phyloP scores from a whole-genome alignment of 2,888 invertebrate genomes.

The Chromoteleia sp. region DNA sequence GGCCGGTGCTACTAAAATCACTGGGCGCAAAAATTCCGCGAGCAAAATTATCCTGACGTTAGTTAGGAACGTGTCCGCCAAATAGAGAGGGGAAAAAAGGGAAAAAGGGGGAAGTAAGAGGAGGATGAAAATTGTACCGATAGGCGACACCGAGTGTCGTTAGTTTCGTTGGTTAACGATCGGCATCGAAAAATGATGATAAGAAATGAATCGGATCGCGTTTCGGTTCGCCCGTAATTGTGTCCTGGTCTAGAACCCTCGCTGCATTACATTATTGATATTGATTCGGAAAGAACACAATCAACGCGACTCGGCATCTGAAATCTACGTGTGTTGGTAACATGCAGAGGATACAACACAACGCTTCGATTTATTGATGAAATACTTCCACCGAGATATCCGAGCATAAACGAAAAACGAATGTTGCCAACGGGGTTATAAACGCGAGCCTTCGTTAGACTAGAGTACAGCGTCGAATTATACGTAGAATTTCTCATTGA shows the following conservation, averaged over 20 bases:
- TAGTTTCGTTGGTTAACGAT: no score
- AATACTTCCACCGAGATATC: slow-evolving; percentile 26
- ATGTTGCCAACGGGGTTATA: slow-evolving; percentile 44
- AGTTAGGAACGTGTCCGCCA: background rate
- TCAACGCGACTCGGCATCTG: slow-evolving; percentile 71
- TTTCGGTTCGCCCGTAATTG: slow-evolving; percentile 70
- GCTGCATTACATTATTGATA: slow-evolving; percentile 83
- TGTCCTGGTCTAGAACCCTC: slow-evolving; percentile 80
- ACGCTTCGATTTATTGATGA: slow-evolving; percentile 59
- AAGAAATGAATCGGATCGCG: background rate
- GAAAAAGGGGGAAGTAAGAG: no score
- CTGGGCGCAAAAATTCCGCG: slow-evolving; percentile 5
- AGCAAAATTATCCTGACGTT: background rate
- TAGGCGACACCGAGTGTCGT: no score
- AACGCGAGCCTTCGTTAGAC: slow-evolving; percentile 53
- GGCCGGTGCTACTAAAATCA: no score
- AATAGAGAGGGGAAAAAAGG: no score
- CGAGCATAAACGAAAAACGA: slow-evolving; percentile 55
- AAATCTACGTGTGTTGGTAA: slow-evolving; percentile 52
- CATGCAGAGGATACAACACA: slow-evolving; percentile 61
- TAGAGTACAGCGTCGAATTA: slow-evolving; percentile 71
- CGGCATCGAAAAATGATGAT: background rate
- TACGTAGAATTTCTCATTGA: slow-evolving; percentile 77
- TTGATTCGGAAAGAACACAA: slow-evolving; percentile 82
- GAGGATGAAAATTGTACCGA: no score